phyloP scores from a whole-genome alignment of 1,140 invertebrate genomes.

The Schlechtendalia chinensis region DNA sequence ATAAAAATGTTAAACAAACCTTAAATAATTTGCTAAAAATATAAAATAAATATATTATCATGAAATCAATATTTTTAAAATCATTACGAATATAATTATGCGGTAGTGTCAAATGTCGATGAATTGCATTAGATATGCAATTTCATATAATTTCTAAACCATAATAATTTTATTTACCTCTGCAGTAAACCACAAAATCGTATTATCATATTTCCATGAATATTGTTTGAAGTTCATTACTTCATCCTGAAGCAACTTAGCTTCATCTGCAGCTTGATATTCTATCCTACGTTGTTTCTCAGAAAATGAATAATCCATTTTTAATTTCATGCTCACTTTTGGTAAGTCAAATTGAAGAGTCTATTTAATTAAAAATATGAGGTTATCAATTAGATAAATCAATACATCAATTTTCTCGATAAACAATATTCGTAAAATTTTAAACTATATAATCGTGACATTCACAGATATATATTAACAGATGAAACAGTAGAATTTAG shows the following conservation, averaged over 20 bases:
- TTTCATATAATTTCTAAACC: too few relatives aligned
- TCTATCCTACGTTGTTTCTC: slow-evolving; percentile 42
- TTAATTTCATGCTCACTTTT: not conserved
- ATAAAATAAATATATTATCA: not conserved
- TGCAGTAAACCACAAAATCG: slow-evolving; percentile 18
- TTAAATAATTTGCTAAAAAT: not conserved
- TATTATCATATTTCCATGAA: not conserved
- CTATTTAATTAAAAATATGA: not conserved
- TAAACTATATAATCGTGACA: too few relatives aligned
- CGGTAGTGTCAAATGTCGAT: too few relatives aligned
- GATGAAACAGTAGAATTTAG: too few relatives aligned
- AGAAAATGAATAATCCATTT: slow-evolving; percentile 30
- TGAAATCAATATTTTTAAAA: not conserved
- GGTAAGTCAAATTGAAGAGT: slow-evolving; percentile 14
- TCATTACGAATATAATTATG: too few relatives aligned
- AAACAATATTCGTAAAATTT: too few relatives aligned
- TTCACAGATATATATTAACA: too few relatives aligned
- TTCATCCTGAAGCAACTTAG: slow-evolving; percentile 37
- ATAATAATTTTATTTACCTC: slow-evolving; percentile 11
- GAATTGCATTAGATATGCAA: too few relatives aligned
- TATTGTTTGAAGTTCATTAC: slow-evolving; percentile 8
- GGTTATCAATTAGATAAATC: not conserved
- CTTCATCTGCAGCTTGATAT: slow-evolving; percentile 37
- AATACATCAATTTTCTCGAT: too few relatives aligned
- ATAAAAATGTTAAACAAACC: not conserved